Evolutionary conservation across 2,888 invertebrate genomes (phyloP).

Genomic region (Rhamphomyia laevipes): DNA sequence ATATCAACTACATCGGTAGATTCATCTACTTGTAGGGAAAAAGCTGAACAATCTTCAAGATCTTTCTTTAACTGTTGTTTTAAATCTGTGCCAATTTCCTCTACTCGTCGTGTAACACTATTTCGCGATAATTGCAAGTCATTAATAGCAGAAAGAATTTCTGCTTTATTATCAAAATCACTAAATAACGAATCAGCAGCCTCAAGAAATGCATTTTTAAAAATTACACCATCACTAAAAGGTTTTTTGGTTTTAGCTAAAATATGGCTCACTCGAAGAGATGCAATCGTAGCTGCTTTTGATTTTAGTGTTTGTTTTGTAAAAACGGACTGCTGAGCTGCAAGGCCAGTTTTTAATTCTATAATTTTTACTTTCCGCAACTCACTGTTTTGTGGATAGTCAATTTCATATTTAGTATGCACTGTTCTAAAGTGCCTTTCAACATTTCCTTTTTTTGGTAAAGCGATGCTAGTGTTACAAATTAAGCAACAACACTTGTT

Average conservation of each 20-base stretch:
- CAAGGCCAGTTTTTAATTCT: not conserved
- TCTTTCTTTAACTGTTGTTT: not conserved
- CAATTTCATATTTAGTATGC: not conserved
- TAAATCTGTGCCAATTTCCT: not conserved
- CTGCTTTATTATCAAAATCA: not conserved
- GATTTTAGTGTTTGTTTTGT: not conserved
- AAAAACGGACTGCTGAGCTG: not conserved
- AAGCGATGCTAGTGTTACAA: not conserved
- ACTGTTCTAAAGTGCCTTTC: not conserved
- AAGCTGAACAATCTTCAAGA: not conserved
- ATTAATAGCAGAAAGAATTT: not conserved
- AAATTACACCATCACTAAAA: not conserved
- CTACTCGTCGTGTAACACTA: not conserved
- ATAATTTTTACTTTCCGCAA: not conserved
- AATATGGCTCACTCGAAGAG: not conserved
- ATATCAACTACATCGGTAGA: conserved; percentile 17
- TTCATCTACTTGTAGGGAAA: conserved; percentile 15
- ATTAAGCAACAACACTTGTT: not conserved
- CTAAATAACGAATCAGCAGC: not conserved
- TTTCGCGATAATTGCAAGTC: not conserved
- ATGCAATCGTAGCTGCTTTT: not conserved
- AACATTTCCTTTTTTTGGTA: not conserved
- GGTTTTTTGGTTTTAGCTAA: not conserved
- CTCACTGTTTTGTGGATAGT: not conserved
- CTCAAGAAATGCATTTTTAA: not conserved